Percentiles rank a stretch among this genome's conserved stretches.
These are phyloP conservation scores for Odocoileus virginianus DNA, from an alignment of 2,113 vertebrate genomes.

Conservation along the genomic window DNA sequence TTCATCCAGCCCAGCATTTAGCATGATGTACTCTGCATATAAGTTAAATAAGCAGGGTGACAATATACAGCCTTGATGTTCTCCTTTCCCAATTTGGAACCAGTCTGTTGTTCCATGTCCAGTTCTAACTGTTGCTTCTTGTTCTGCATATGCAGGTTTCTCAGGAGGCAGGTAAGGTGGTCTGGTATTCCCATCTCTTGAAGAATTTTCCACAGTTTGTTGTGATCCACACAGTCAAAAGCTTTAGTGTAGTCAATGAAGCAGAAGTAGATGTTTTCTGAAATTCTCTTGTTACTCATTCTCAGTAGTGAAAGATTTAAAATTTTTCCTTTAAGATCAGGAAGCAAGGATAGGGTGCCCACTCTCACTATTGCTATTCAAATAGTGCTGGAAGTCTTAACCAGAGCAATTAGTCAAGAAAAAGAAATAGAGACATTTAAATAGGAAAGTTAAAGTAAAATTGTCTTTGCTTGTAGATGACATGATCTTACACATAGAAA, in stretches of 20 bases:
- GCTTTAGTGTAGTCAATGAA: neutral
- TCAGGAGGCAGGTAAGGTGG: neutral
- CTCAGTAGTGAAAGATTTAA: neutral
- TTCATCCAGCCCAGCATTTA: neutral
- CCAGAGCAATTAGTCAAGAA: neutral
- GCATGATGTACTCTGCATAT: neutral
- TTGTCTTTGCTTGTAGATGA: neutral
- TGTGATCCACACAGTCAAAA: neutral
- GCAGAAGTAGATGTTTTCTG: neutral
- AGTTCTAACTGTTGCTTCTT: neutral
- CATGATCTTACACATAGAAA: neutral
- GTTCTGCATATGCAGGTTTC: neutral
- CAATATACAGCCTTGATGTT: neutral
- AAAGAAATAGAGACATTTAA: neutral
- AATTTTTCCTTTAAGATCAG: neutral
- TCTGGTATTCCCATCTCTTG: neutral
- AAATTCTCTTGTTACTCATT: neutral
- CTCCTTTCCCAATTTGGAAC: neutral
- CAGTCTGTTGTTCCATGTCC: neutral
- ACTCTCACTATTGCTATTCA: neutral
- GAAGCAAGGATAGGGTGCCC: neutral
- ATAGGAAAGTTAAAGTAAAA: neutral
- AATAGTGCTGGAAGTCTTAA: neutral
- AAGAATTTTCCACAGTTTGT: neutral
- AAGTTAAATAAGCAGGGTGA: neutral